phyloP scores from a whole-genome alignment of 1,140 invertebrate species.

The Tetramorium simillimum region DNA sequence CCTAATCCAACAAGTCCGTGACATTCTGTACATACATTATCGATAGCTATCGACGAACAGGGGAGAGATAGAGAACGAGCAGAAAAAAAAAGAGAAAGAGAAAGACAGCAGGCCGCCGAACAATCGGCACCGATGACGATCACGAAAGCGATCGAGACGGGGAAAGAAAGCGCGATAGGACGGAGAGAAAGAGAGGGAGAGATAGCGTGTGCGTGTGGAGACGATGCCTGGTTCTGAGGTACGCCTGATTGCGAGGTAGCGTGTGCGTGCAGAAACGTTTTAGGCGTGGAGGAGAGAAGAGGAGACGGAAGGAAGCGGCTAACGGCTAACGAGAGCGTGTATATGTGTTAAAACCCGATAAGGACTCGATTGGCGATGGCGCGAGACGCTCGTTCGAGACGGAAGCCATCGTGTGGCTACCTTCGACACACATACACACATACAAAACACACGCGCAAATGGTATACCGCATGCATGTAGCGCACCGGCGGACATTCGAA shows the following conservation, averaged over 20 bases:
- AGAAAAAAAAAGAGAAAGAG: neutral
- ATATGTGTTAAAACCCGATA: constrained; percentile 62
- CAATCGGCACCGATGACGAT: constrained; percentile 30
- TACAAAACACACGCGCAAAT: neutral
- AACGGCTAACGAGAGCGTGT: constrained; percentile 61
- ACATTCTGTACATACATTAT: constrained; percentile 33
- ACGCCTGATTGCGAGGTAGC: constrained; percentile 39
- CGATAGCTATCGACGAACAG: neutral
- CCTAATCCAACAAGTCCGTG: neutral
- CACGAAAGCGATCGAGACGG: constrained; percentile 16
- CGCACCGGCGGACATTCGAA: constrained; percentile 31
- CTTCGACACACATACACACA: constrained; percentile 9
- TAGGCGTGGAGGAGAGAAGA: constrained; percentile 12
- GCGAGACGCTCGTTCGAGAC: constrained; percentile 58
- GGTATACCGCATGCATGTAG: neutral
- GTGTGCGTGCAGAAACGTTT: constrained; percentile 53
- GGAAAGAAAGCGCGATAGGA: constrained; percentile 33
- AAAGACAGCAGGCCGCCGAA: constrained; percentile 5
- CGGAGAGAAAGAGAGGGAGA: neutral
- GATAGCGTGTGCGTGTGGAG: neutral
- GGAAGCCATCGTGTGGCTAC: constrained; percentile 60
- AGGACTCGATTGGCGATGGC: constrained; percentile 64
- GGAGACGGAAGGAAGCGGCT: constrained; percentile 34
- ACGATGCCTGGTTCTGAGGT: constrained; percentile 43
- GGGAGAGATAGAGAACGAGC: constrained; percentile 10